Percentiles rank a stretch among this genome's conserved stretches.
phyloP scores from a whole-genome alignment of 2,113 vertebrate species.

The Xiphias gladius region DNA sequence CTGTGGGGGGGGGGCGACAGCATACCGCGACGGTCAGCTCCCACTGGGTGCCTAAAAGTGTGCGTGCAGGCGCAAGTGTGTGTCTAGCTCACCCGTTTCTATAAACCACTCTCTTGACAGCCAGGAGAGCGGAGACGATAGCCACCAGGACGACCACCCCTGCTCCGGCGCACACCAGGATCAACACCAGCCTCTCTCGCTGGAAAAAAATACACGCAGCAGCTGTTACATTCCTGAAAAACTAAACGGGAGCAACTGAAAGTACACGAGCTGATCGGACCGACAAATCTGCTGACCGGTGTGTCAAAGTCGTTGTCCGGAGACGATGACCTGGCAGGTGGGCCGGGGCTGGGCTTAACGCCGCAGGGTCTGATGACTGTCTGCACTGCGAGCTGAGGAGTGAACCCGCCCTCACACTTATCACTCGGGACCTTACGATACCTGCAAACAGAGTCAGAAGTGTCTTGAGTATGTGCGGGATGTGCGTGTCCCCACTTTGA shows the following conservation, averaged over 20 bases:
- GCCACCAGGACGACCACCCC: slow-evolving; percentile 68
- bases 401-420: slow-evolving; percentile 84
- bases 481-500: neutral
- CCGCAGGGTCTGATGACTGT: slow-evolving; percentile 76
- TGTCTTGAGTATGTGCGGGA: neutral
- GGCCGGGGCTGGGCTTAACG: slow-evolving; percentile 53
- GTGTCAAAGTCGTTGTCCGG: slow-evolving; percentile 66
- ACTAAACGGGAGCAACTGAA: neutral
- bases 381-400: slow-evolving; percentile 61
- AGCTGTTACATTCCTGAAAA: neutral
- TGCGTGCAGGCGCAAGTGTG: neutral
- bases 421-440: slow-evolving; percentile 86
- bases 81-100: slow-evolving; percentile 71
- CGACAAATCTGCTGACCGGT: slow-evolving; percentile 68
- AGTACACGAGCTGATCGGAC: neutral
- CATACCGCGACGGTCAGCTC: neutral
- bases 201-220: slow-evolving; percentile 39
- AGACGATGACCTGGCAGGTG: slow-evolving; percentile 32
- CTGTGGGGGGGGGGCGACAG: slow-evolving; percentile 65
- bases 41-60: neutral
- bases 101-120: slow-evolving; percentile 75
- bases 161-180: slow-evolving; percentile 75
- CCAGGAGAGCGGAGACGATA: slow-evolving; percentile 60
- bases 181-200: slow-evolving; percentile 78
- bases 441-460: slow-evolving; percentile 59